These are phyloP conservation scores for Sorex araneus DNA, from an alignment of 2,113 vertebrate species.

Conservation along the genomic window DNA sequence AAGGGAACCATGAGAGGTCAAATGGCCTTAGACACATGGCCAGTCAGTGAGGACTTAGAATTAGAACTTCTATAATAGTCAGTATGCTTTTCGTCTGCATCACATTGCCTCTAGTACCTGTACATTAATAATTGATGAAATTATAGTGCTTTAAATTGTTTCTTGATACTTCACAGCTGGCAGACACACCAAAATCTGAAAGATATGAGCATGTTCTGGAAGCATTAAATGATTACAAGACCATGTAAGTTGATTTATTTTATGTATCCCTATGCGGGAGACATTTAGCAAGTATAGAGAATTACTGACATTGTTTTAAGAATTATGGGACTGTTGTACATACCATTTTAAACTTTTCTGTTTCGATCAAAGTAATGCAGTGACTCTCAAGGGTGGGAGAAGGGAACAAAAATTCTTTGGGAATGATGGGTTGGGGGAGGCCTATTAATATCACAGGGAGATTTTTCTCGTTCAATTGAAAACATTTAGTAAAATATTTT, in stretches of 20 bases:
- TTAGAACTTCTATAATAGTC: conserved; percentile 28
- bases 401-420: conserved; percentile 43
- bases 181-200: conserved; percentile 94
- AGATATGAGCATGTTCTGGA: conserved; percentile 95
- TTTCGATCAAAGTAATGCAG: conserved; percentile 56
- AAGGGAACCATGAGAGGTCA: conserved; percentile 56
- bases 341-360: background rate
- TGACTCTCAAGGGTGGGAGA: conserved; percentile 50
- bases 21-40: background rate
- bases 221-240: conserved; percentile 97
- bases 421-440: conserved; percentile 22
- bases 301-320: conserved; percentile 65
- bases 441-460: conserved; percentile 2
- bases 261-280: conserved; percentile 75
- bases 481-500: conserved; percentile 7
- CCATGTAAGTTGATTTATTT: conserved; percentile 93
- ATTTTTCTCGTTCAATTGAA: conserved; percentile 41
- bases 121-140: conserved; percentile 73
- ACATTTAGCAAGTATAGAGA: conserved; percentile 73
- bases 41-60: conserved; percentile 34
- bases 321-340: conserved; percentile 70
- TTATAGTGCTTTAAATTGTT: conserved; percentile 84
- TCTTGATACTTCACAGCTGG: conserved; percentile 92
- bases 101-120: conserved; percentile 69
- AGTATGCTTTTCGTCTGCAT: conserved; percentile 59